phyloP scores from a whole-genome alignment of 2,797 vertebrate genomes.

The Hydrocynus forskahlii region DNA sequence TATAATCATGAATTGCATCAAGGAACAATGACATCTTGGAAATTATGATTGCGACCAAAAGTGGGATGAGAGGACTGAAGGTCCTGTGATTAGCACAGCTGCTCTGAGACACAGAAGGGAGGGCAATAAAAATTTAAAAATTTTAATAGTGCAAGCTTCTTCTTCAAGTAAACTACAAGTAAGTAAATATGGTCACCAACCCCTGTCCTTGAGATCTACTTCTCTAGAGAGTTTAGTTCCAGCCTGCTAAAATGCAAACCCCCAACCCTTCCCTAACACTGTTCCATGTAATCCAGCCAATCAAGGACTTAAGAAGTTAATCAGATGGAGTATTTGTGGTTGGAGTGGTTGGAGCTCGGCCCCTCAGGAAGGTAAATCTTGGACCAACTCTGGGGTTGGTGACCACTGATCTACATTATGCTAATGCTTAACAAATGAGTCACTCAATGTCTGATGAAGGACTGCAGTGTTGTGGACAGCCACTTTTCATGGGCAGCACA shows the following conservation, averaged over 20 bases:
- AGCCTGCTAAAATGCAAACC: no score
- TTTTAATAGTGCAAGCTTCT: neutral
- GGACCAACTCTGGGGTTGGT: no score
- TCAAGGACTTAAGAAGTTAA: no score
- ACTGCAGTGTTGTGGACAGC: slow-evolving; percentile 2
- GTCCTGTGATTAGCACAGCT: slow-evolving; percentile 29
- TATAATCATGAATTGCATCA: slow-evolving; percentile 73
- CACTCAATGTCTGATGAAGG: neutral
- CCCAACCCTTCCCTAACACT: no score
- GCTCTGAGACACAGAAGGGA: neutral
- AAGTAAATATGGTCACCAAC: no score
- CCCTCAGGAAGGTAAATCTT: no score
- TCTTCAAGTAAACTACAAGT: no score
- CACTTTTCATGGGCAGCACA: neutral
- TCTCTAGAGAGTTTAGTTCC: no score
- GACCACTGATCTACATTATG: neutral
- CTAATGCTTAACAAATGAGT: neutral
- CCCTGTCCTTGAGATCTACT: no score
- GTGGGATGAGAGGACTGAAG: slow-evolving; percentile 27
- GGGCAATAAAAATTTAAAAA: neutral
- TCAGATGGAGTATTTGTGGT: no score
- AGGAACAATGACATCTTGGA: slow-evolving; percentile 51
- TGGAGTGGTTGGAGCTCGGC: no score
- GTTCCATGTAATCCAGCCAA: no score
- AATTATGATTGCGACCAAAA: slow-evolving; percentile 34